Evolutionary conservation across 2,888 invertebrate genomes (phyloP).

Genomic region (Sphecodes monilicornis): DNA sequence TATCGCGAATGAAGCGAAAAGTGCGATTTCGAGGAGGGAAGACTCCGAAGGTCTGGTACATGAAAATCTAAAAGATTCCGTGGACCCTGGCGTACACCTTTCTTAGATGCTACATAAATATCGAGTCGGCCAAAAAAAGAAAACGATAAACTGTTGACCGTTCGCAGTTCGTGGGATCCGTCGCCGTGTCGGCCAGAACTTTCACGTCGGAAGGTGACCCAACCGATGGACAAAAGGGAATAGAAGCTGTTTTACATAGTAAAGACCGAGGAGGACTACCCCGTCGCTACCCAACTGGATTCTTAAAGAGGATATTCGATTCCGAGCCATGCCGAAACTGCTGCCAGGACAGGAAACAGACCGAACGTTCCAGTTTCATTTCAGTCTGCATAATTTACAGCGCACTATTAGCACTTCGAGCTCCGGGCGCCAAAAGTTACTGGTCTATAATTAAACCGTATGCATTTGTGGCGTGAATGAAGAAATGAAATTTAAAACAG

Average conservation of each 20-base stretch:
- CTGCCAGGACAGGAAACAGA: background rate
- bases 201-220: constrained; percentile 59
- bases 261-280: constrained; percentile 67
- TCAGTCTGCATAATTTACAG: background rate
- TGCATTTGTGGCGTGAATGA: background rate
- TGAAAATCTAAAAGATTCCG: constrained; percentile 62
- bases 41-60: constrained; percentile 27
- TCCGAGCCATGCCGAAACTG: constrained; percentile 12
- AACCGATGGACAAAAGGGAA: constrained; percentile 72
- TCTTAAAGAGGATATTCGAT: constrained; percentile 67
- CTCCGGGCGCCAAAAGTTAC: background rate
- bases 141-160: constrained; percentile 64
- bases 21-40: background rate
- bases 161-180: constrained; percentile 17
- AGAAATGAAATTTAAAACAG: background rate
- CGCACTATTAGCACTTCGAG: background rate
- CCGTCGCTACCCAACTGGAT: constrained; percentile 40
- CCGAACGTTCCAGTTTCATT: constrained; percentile 19
- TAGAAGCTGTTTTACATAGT: constrained; percentile 76
- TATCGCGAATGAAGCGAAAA: background rate
- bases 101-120: constrained; percentile 74
- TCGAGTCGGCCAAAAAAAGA: constrained; percentile 59
- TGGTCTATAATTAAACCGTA: background rate
- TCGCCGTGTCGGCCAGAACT: constrained; percentile 65
- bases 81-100: constrained; percentile 51